phyloP scores from a whole-genome alignment of 2,888 invertebrate species.

The Auanema sp. region DNA sequence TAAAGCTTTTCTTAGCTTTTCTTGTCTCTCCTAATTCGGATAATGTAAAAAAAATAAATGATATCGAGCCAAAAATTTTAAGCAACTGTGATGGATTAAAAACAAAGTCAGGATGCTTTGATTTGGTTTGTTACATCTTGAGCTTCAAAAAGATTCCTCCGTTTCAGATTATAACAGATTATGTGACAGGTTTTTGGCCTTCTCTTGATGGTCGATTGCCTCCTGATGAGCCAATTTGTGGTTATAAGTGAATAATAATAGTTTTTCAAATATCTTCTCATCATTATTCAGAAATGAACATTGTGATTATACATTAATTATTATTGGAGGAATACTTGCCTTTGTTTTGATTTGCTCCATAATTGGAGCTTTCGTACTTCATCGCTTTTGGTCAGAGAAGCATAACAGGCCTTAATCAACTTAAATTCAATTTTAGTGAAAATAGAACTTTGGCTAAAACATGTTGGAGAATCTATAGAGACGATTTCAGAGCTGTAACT shows the following conservation, averaged over 20 bases:
- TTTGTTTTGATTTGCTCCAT: slow-evolving; percentile 27
- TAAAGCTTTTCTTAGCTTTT: slow-evolving; percentile 40
- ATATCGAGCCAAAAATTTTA: slow-evolving; percentile 50
- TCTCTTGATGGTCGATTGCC: slow-evolving; percentile 53
- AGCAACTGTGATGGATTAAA: slow-evolving; percentile 56
- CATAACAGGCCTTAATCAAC: background rate
- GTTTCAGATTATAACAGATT: background rate
- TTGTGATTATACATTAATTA: slow-evolving; percentile 51
- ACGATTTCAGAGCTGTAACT: slow-evolving; percentile 57
- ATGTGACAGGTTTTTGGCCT: slow-evolving; percentile 60
- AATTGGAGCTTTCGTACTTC: slow-evolving; percentile 40
- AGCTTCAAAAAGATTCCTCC: background rate
- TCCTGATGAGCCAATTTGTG: slow-evolving; percentile 56
- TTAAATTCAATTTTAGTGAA: slow-evolving; percentile 38
- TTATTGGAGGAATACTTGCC: slow-evolving; percentile 31
- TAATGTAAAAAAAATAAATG: slow-evolving; percentile 58
- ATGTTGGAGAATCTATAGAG: slow-evolving; percentile 57
- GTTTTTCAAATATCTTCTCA: background rate
- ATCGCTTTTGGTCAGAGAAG: slow-evolving; percentile 44
- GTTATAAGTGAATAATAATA: slow-evolving; percentile 49
- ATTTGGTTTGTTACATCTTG: slow-evolving; percentile 27
- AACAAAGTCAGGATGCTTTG: slow-evolving; percentile 55
- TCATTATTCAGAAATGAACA: slow-evolving; percentile 30
- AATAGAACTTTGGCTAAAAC: slow-evolving; percentile 54
- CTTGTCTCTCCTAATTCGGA: slow-evolving; percentile 59